Base-by-base conservation (phyloP, 2,113 vertebrate genomes). In the Campylorhamphus procurvoides region DNA sequence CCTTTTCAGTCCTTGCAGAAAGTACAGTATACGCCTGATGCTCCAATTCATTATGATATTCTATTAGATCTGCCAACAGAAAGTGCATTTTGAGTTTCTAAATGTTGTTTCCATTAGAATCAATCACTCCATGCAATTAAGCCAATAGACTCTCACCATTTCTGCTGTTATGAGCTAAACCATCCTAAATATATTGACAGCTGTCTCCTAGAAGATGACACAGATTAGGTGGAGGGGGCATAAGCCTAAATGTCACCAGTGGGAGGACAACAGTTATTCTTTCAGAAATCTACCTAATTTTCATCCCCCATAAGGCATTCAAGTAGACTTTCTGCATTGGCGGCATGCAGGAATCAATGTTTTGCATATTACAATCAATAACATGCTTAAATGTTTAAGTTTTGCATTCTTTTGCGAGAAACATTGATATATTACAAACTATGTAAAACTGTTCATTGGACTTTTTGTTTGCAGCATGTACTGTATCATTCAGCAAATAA, bases 51-150 rank as follows among this genome's bases (percentile, higher is more conserved):
- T 97, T 97, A 97, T 47, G 92, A 84, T 97, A 71, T 97, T 97
- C 97, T 97, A 94, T 94, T 96, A 93, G 76, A 93, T 81, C 92
- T 97, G 96, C 97, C 97, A 98, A 98, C 96, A 97, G 96, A 98
- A 98, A 98, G 98, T 96, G 97, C 97, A 93, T 97, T 98, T 97
- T 84, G 97, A 98, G 97, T 98, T 98, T 98, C 97, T 98, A 98
- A 98, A 99, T 98, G 98, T 97, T 98, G 98, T 98, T 98, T 98
- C 97, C 98, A 98, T 98, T 98, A 98, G 98, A 98, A 99, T 99
- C 99, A 99, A 98, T 99, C 99, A 98, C 98, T 98, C 98, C 93
- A 84, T 95, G 97, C 98, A 98, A 99, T 99, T 98, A 99, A 99
- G 98, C 98, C 98, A 98, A 98, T 98, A 98, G 97, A 97, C 96